These are phyloP conservation scores for Hippasteria phrygiana DNA, from an alignment of 53 echinoderm and acorn worm species.

Conservation along the genomic window DNA sequence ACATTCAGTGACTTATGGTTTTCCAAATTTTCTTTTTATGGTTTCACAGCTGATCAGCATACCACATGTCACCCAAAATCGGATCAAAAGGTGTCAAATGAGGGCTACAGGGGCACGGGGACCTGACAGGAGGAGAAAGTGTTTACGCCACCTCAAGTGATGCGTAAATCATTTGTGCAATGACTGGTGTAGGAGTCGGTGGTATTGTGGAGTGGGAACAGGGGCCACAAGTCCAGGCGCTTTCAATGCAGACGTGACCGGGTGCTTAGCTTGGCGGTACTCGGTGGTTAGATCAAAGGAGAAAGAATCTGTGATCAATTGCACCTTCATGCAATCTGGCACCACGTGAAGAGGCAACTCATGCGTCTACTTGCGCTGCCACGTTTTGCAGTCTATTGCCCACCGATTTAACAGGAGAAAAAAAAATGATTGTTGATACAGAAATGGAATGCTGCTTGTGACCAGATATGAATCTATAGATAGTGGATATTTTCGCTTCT, in stretches of 20 bases:
- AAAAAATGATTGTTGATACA: too few relatives aligned
- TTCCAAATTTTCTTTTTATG: not conserved
- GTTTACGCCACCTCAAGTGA: constrained; percentile 49
- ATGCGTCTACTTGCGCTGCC: too few relatives aligned
- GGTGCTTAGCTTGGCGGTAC: not conserved
- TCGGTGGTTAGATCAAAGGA: not conserved
- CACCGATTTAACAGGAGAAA: too few relatives aligned
- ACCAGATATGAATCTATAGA: too few relatives aligned
- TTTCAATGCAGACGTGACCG: not conserved
- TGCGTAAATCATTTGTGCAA: constrained; percentile 60
- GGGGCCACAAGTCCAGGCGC: not conserved
- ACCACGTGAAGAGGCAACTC: not conserved
- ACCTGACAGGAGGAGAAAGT: not conserved
- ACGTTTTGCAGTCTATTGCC: too few relatives aligned
- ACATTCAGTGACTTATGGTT: not conserved
- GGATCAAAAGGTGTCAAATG: constrained; percentile 35
- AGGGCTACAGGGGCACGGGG: constrained; percentile 24
- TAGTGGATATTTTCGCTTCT: too few relatives aligned
- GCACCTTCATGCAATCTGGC: not conserved
- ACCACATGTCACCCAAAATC: constrained; percentile 34
- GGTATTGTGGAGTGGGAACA: not conserved
- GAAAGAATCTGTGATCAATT: not conserved
- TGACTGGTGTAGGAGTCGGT: not conserved
- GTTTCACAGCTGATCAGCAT: constrained; percentile 12
- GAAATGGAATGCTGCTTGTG: too few relatives aligned